Base-by-base conservation (phyloP, 1,140 invertebrate species). In the Episyrphus balteatus region DNA sequence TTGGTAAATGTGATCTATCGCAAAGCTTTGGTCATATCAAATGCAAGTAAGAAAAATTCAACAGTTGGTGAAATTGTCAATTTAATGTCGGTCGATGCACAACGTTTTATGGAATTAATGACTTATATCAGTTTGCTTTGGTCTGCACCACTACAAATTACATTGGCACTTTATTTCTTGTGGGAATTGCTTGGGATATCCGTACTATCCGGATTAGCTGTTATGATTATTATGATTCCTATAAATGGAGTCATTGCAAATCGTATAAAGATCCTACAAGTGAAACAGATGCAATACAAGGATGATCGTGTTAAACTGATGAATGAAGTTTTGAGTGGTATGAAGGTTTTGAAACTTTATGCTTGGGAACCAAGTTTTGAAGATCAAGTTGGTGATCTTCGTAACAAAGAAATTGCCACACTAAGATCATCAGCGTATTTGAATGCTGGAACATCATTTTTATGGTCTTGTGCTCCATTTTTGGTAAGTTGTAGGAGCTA, bases 401-500 rank as follows among this genome's bases (percentile, higher is more conserved):
- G 89, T 58, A 76, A 80, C 46, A 90, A 89, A 63, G 88, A 92
- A 74, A 82, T 92, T 54, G 73, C 84, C 55, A 85, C 90, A 11
- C 71, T 93, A 21, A 88, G 84, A 65, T 75, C 86, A 55, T 78
- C 88, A 0, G 89, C 89, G 0, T 92, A 92, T 71, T 71, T 92
- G 12, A 92, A 92, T 74, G 86, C 91, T 18, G 81, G 80, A 21
- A 91, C 88, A 11, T 89, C 89, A 38, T 95, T 97, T 66, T 84
- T 93, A 51, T 97, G 92, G 92, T 88, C 88, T 2, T 94, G 88
- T 70, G 92, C 92, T 10, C 93, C 93, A 17, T 95, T 95, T 69
- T 75, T 98, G 81, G 93, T 98, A 75, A 79, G 80, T 71, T n/a
- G 19, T 10, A 38, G 26, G 12, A 13, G 8, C 8, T 33, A 26